Conservation (phyloP, 2,113 vertebrate species). For the Chrysochloris asiatica region DNA sequence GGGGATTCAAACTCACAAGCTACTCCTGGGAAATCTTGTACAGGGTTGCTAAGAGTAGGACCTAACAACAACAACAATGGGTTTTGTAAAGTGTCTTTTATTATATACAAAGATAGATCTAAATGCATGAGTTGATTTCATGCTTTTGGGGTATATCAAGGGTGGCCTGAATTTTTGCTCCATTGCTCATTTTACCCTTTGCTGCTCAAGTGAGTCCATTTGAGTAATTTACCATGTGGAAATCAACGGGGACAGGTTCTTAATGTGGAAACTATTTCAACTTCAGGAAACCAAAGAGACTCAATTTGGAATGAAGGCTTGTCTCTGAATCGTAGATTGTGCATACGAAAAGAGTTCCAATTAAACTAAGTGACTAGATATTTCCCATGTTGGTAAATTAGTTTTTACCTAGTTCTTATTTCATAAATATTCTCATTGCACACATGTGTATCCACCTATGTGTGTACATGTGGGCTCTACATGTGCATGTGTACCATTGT, state of each 20-base stretch:
- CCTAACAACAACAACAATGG: no score
- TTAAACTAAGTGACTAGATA: not conserved
- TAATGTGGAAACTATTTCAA: constrained; percentile 60
- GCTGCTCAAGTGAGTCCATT: constrained; percentile 64
- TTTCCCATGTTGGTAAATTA: constrained; percentile 5
- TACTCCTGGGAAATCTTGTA: no score
- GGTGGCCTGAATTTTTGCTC: constrained; percentile 49
- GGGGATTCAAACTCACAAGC: no score
- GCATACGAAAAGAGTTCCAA: not conserved
- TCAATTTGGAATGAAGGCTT: constrained; percentile 31
- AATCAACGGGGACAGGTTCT: constrained; percentile 57
- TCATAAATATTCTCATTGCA: constrained; percentile 55
- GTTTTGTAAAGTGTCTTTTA: not conserved
- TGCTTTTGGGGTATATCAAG: not conserved
- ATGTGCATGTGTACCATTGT: not conserved
- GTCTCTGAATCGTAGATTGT: constrained; percentile 3
- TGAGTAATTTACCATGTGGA: constrained; percentile 55
- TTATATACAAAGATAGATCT: not conserved
- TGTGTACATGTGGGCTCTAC: no score
- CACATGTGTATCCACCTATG: no score
- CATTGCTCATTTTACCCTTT: constrained; percentile 19
- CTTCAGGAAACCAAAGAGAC: constrained; percentile 45
- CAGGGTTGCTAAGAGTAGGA: no score
- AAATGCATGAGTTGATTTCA: constrained; percentile 1
- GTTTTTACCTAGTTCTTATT: constrained; percentile 30